Conservation (phyloP, 2,113 vertebrate species). For the Chiloscyllium plagiosum region DNA sequence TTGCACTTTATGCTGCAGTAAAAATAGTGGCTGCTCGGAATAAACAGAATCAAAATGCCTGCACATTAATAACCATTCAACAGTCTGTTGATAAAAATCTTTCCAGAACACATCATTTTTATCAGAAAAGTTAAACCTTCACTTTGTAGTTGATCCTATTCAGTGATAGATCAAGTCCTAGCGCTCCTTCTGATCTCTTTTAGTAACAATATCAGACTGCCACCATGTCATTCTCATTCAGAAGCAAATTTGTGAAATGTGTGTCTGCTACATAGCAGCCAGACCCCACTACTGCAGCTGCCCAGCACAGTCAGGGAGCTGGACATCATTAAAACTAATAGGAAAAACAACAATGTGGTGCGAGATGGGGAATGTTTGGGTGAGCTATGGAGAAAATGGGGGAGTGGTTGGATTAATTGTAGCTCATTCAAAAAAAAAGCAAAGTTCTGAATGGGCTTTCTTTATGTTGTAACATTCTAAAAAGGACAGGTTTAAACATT, state of each 20-base stretch:
- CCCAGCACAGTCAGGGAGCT: neutral
- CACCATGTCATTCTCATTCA: neutral
- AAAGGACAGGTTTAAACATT: neutral
- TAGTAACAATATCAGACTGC: neutral
- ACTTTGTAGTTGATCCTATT: neutral
- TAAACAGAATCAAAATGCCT: neutral
- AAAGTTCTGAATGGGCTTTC: neutral
- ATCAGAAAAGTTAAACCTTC: neutral
- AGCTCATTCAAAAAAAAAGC: neutral
- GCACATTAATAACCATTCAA: neutral
- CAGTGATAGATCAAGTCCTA: neutral
- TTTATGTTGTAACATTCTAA: neutral
- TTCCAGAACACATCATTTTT: neutral
- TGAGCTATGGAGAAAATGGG: neutral
- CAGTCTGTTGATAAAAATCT: neutral
- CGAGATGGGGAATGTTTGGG: neutral
- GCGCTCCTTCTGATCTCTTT: neutral
- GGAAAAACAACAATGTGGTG: neutral
- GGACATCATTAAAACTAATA: neutral
- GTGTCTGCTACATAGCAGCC: neutral
- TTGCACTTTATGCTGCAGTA: neutral
- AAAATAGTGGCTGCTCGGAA: neutral
- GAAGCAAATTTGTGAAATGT: neutral
- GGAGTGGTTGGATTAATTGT: neutral
- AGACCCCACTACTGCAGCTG: neutral